Evolutionary conservation across 2,888 invertebrate species (phyloP).

Genomic region (Macaria notata): DNA sequence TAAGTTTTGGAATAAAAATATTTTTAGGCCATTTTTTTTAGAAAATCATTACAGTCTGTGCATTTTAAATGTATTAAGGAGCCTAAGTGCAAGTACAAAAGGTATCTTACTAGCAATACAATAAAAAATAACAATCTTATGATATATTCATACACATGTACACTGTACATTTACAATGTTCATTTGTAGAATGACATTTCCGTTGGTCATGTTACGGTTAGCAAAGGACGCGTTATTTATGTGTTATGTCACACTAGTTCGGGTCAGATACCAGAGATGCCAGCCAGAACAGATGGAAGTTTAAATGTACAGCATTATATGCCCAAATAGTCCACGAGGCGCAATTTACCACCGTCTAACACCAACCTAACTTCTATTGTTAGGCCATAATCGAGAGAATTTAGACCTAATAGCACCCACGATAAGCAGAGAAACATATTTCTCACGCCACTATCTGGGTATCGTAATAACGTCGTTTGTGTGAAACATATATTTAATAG

Average conservation of each 20-base stretch:
- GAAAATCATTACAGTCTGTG: no score
- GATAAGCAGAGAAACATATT: constrained; percentile 57
- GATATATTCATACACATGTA: no score
- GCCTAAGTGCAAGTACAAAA: no score
- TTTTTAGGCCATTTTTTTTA: no score
- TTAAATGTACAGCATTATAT: constrained; percentile 20
- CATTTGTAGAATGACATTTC: no score
- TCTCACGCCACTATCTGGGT: constrained; percentile 54
- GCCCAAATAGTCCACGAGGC: constrained; percentile 24
- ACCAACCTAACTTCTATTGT: constrained; percentile 37
- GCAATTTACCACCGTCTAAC: constrained; percentile 29
- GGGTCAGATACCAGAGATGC: constrained; percentile 10
- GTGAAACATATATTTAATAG: constrained; percentile 68
- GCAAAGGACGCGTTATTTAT: no score
- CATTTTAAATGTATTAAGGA: no score
- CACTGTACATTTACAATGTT: no score
- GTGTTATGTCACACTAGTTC: neutral
- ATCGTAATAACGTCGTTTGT: constrained; percentile 60
- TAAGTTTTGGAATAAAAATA: no score
- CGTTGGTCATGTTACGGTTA: no score
- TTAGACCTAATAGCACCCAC: constrained; percentile 41
- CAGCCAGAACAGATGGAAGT: constrained; percentile 17
- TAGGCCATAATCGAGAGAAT: constrained; percentile 43
- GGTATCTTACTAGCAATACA: no score
- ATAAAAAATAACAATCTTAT: no score